Evolutionary conservation across 2,113 vertebrate genomes (phyloP).

Genomic region (Martes martes): DNA sequence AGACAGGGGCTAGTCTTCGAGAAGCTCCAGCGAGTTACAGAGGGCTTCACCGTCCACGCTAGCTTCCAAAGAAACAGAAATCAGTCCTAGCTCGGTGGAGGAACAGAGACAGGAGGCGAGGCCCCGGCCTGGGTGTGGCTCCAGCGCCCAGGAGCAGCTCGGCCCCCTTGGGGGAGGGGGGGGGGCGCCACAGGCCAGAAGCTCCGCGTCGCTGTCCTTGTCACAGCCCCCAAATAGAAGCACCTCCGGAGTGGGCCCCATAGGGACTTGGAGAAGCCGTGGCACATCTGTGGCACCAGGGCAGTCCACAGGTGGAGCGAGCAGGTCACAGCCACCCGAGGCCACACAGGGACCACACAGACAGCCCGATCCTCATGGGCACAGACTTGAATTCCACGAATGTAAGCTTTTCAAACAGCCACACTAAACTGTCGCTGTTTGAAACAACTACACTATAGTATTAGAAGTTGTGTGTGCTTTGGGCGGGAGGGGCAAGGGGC

Average conservation of each 20-base stretch:
- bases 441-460: background rate
- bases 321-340: rapidly evolving
- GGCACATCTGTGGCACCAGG: no score
- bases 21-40: background rate
- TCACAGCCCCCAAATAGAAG: background rate
- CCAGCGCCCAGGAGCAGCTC: background rate
- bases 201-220: background rate
- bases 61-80: background rate
- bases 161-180: no score
- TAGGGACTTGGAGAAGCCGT: background rate
- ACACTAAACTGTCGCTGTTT: background rate
- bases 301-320: background rate
- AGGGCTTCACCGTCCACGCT: background rate
- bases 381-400: background rate
- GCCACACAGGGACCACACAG: background rate
- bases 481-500: rapidly evolving
- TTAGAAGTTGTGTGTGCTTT: background rate
- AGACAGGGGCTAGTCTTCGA: background rate
- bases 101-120: no score
- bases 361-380: background rate
- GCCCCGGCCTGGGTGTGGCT: no score
- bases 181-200: background rate
- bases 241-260: background rate
- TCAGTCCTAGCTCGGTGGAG: no score
- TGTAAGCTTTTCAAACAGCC: background rate